These are phyloP conservation scores for Aelia acuminata DNA, from an alignment of 2,888 invertebrate genomes.

Conservation along the genomic window DNA sequence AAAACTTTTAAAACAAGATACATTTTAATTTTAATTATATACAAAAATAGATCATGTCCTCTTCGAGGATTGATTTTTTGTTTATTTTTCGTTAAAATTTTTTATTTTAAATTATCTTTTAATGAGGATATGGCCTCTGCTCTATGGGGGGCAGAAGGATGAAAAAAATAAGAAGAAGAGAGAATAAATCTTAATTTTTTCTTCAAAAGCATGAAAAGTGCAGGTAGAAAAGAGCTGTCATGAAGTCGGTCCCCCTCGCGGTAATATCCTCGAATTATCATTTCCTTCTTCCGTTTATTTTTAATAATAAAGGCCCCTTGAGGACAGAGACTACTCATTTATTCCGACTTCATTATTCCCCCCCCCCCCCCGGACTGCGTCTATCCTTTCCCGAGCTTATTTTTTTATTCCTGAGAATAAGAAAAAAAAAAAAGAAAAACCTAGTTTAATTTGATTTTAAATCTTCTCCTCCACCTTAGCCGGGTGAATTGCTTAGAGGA, in stretches of 20 bases:
- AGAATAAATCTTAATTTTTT: background rate
- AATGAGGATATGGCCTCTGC: too few relatives aligned
- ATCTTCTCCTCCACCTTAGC: background rate
- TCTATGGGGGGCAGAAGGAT: too few relatives aligned
- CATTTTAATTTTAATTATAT: too few relatives aligned
- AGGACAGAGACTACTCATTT: background rate
- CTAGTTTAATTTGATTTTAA: background rate
- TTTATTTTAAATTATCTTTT: too few relatives aligned
- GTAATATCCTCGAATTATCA: conserved; percentile 7
- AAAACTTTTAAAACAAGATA: too few relatives aligned
- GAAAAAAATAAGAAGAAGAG: background rate
- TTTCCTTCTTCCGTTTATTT: background rate
- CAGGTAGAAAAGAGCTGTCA: background rate
- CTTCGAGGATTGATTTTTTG: too few relatives aligned
- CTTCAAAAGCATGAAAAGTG: background rate
- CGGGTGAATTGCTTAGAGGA: background rate
- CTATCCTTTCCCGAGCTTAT: background rate
- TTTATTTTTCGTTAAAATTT: too few relatives aligned
- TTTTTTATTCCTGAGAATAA: too few relatives aligned
- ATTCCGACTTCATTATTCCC: conserved; percentile 4
- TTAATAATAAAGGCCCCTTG: background rate
- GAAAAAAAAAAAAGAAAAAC: background rate
- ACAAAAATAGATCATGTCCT: too few relatives aligned
- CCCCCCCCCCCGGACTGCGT: background rate
- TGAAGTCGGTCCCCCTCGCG: background rate